Evolutionary conservation across 2,888 invertebrate species (phyloP), one percentile per base, ranked within the genome.

Genomic region (Adelphocoris suturalis): DNA sequence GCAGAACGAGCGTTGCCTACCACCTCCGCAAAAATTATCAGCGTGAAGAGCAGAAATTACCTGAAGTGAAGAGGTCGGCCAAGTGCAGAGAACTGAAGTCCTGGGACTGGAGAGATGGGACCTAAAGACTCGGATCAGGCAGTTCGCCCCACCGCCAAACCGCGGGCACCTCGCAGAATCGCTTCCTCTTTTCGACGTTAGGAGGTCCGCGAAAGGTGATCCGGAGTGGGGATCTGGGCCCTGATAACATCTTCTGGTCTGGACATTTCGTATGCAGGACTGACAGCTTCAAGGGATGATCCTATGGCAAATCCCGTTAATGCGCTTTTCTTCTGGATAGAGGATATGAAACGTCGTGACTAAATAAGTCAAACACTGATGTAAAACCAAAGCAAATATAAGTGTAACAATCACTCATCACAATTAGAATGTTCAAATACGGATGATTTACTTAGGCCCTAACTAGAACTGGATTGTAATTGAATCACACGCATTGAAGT

Each of bases 1-100:
- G 68, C 68, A 3, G 9, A 1, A 4, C 37, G 37, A 37, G 37
- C 68, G 19, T n/a, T 9, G 9, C 61, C 61, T 19, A 23, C 68
- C 68, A 23, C 68, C 23, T 12, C 68, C 23, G 68, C 68, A 68
- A 68, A 68, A 23, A 19, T 5, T 68, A 68, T 68, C 68, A 12
- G 1, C 68, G 37, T n/a, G 78, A 37, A 28, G 46, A 37, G 37
- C 14, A 46, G 47, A 78, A 78, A 78, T 86, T 86, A 86, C 86
- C 86, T 86, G 86, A 86, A 86, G 52, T 75, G 86, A 47, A 75
- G 86, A 86, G 86, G 86, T 86, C 37, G 86, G 75, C 86, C 86
- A 86, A 86, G 46, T 86, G 86, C 61, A 47, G 86, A 46, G 86
- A 86, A 86, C 86, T 86, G 86, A 75, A 75, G 86, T 68, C 86